phyloP scores from a whole-genome alignment of 2,797 vertebrate genomes.

The Gymnopithys bicolor region DNA sequence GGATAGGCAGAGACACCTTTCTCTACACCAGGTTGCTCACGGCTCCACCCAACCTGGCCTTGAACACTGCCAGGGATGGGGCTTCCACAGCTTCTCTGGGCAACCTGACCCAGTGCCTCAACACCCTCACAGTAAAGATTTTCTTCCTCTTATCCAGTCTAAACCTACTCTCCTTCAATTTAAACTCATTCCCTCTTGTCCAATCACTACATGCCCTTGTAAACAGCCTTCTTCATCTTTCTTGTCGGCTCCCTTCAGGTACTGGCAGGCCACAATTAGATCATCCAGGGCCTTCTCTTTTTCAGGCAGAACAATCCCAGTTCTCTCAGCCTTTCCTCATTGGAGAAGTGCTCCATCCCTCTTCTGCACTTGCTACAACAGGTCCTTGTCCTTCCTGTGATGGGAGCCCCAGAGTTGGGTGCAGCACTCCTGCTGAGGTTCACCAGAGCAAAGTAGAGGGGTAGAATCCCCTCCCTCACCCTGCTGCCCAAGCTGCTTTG shows the following conservation, averaged over 20 bases:
- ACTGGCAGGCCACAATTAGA: not conserved
- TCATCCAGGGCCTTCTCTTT: not conserved
- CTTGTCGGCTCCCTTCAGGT: not conserved
- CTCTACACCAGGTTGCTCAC: not conserved
- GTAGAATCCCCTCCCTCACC: not conserved
- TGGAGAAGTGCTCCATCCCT: not conserved
- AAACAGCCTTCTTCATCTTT: not conserved
- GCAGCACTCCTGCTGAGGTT: not conserved
- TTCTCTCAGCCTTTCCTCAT: not conserved
- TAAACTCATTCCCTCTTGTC: not conserved
- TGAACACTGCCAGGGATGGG: not conserved
- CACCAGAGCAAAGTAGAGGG: not conserved
- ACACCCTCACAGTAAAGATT: not conserved
- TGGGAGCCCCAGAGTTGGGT: accelerated
- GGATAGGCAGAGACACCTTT: not conserved
- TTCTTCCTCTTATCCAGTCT: not conserved
- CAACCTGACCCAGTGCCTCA: not conserved
- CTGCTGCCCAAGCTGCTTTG: not conserved
- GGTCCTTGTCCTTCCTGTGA: not conserved
- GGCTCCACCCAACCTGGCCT: not conserved
- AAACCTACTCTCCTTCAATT: not conserved
- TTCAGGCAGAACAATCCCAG: not conserved
- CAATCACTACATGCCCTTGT: not conserved
- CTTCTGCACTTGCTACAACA: not conserved
- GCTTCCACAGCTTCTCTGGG: not conserved